These are phyloP conservation scores for Agrochola circellaris DNA, from an alignment of 2,888 invertebrate species.

Conservation along the genomic window DNA sequence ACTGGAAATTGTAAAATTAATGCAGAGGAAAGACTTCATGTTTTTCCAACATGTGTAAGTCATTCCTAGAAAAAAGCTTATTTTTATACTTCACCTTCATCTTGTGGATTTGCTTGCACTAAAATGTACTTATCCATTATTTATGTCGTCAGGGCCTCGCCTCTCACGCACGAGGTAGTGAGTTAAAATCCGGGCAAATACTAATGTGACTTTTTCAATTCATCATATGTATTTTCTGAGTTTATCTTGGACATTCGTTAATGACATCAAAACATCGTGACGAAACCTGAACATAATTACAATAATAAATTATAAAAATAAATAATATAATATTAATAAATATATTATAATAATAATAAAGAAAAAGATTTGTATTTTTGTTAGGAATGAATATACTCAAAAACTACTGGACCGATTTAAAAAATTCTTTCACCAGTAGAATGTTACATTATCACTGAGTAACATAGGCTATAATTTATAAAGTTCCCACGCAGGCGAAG, in stretches of 20 bases:
- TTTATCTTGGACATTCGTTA: neutral
- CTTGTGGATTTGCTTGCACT: neutral
- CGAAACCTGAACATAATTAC: neutral
- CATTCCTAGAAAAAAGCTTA: neutral
- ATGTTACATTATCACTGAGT: too few relatives aligned
- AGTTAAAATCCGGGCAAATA: neutral
- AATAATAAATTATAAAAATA: too few relatives aligned
- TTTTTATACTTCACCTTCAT: neutral
- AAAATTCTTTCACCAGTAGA: too few relatives aligned
- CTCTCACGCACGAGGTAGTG: neutral
- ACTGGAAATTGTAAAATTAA: neutral
- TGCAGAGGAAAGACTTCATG: constrained; percentile 4
- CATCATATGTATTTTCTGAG: neutral
- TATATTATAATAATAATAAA: too few relatives aligned
- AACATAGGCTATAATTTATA: too few relatives aligned
- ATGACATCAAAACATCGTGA: neutral
- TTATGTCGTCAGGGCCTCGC: too few relatives aligned
- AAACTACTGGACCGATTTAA: too few relatives aligned
- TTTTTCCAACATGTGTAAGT: neutral
- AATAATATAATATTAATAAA: too few relatives aligned
- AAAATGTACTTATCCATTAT: neutral
- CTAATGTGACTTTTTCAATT: neutral
- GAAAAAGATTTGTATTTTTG: too few relatives aligned
- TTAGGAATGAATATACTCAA: too few relatives aligned
- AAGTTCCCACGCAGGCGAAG: too few relatives aligned